A percentile compares a stretch with the other conserved stretches of the same genome.
Evolutionary conservation across 1,140 invertebrate species (phyloP).

Genomic region (Pseudomyrmex pallidus): DNA sequence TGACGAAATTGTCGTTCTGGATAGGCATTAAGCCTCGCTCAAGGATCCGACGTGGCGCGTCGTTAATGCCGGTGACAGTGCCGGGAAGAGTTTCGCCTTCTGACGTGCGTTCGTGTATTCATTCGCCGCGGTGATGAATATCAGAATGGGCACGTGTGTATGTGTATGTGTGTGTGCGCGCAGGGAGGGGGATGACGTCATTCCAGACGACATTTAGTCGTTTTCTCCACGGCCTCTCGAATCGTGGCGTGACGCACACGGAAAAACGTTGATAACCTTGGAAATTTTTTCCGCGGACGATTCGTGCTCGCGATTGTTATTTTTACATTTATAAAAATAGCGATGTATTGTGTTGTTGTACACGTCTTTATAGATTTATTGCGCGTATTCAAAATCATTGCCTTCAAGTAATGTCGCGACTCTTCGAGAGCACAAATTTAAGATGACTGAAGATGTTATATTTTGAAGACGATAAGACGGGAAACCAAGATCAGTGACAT

Average conservation of each 20-base stretch:
- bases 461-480: not conserved
- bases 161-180: no score
- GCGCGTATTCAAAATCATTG: no score
- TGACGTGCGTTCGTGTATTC: conserved; percentile 20
- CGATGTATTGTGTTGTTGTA: no score
- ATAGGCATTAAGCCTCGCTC: not conserved
- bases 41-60: not conserved
- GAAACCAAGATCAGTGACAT: not conserved
- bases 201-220: conserved; percentile 24
- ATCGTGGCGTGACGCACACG: conserved; percentile 29
- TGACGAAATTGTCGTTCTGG: conserved; percentile 30
- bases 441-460: no score
- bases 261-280: conserved; percentile 31
- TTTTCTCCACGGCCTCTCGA: conserved; percentile 21
- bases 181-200: conserved; percentile 22
- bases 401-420: not conserved
- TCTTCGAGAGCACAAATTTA: not conserved
- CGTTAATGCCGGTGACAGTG: not conserved
- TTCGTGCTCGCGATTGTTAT: not conserved
- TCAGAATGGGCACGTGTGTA: not conserved
- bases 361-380: no score
- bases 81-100: conserved; percentile 29
- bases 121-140: conserved; percentile 23
- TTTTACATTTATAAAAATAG: not conserved
- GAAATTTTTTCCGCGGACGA: conserved; percentile 1